Conservation (phyloP, 2,113 vertebrate species). For the Odocoileus hemionus region DNA sequence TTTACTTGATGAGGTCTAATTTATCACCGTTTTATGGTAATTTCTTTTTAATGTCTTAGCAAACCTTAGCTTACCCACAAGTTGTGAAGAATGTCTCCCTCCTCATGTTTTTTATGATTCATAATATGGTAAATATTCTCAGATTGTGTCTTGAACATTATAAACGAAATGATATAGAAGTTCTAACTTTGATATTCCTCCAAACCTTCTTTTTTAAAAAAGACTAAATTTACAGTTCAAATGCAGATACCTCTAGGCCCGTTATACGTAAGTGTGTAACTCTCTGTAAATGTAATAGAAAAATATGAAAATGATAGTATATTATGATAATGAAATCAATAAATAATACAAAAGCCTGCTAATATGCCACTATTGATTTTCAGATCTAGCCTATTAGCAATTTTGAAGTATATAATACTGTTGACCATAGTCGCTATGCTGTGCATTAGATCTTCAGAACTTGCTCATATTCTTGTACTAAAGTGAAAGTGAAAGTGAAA, state of each 20-base stretch:
- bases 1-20: neutral
- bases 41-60: neutral
- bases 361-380: neutral
- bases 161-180: neutral
- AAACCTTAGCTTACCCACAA: neutral
- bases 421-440: neutral
- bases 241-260: neutral
- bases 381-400: neutral
- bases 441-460: neutral
- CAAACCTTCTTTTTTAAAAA: neutral
- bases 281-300: neutral
- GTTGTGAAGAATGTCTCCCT: neutral
- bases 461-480: neutral
- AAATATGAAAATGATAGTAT: neutral
- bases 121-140: neutral
- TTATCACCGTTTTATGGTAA: neutral
- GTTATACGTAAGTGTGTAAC: neutral
- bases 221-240: neutral
- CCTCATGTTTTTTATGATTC: neutral
- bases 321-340: neutral
- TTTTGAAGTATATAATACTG: neutral
- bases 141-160: neutral
- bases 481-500: neutral
- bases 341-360: neutral
- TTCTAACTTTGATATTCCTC: neutral